phyloP scores from a whole-genome alignment of 1,140 invertebrate species.

The Drosophila pseudoobscura region DNA sequence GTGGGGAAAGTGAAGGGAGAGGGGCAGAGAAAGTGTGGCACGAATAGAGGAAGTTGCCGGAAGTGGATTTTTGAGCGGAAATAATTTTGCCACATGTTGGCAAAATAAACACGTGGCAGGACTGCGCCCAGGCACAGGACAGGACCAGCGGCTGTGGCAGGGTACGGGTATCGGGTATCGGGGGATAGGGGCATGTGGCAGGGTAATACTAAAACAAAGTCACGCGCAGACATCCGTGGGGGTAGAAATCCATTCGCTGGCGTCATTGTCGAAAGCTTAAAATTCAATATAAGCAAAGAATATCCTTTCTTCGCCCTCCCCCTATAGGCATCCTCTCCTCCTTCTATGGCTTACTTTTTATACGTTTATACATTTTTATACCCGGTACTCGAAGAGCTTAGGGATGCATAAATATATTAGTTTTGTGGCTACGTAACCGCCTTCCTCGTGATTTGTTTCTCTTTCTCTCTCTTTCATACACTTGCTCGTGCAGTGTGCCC shows the following conservation, averaged over 20 bases:
- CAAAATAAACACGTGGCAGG: constrained; percentile 48
- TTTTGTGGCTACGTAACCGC: too few species aligned
- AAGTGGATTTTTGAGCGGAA: constrained; percentile 78
- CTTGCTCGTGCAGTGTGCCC: too few species aligned
- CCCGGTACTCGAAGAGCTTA: too few species aligned
- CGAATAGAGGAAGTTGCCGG: constrained; percentile 46
- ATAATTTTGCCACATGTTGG: constrained; percentile 79
- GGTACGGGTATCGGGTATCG: too few species aligned
- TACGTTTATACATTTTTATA: background rate
- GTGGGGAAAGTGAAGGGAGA: too few species aligned
- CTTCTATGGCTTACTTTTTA: constrained; percentile 4
- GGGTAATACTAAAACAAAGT: constrained; percentile 52
- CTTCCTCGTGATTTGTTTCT: too few species aligned
- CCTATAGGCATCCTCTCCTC: background rate
- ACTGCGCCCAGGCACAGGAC: background rate
- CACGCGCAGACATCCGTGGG: constrained; percentile 23
- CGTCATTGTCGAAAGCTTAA: constrained; percentile 60
- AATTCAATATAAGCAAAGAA: constrained; percentile 69
- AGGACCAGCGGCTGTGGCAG: too few species aligned
- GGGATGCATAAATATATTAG: constrained; percentile 6
- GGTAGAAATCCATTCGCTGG: constrained; percentile 48
- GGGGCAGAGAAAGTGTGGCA: constrained; percentile 17
- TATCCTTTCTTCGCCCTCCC: constrained; percentile 10
- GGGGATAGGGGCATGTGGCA: constrained; percentile 8
- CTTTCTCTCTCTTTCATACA: too few species aligned